Conservation (phyloP, 2,888 invertebrate genomes). For the Cephus sareptanus region DNA sequence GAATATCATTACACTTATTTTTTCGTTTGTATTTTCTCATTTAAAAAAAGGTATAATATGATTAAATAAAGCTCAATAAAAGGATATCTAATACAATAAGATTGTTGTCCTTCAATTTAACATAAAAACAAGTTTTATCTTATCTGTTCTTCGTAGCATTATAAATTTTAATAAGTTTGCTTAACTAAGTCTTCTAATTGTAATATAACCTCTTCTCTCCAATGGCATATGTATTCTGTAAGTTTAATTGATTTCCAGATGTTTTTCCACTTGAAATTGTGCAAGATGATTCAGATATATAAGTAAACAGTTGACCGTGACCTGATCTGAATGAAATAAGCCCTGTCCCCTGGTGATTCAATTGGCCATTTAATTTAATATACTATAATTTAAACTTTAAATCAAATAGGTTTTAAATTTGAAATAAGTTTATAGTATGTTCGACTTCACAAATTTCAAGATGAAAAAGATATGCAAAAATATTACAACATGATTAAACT, state of each 20-base stretch:
- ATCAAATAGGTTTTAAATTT: too few species aligned
- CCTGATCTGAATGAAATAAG: conserved; percentile 27
- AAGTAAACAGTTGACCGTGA: conserved; percentile 29
- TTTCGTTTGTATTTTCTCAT: background rate
- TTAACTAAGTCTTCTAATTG: background rate
- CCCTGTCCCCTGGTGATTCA: background rate
- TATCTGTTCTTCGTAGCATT: background rate
- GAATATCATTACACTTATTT: background rate
- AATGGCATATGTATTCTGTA: background rate
- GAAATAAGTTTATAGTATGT: background rate
- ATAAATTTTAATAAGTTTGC: background rate
- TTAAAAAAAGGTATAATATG: background rate
- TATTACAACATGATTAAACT: background rate
- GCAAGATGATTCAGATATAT: conserved; percentile 25
- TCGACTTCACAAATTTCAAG: background rate
- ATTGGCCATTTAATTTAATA: background rate
- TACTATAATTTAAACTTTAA: background rate
- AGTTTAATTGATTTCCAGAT: conserved; percentile 23
- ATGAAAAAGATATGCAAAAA: conserved; percentile 6
- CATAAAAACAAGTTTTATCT: background rate
- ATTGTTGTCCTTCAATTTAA: background rate
- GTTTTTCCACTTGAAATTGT: conserved; percentile 29
- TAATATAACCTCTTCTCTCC: background rate
- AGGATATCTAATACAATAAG: background rate
- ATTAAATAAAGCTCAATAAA: background rate